Base-by-base conservation (phyloP, 2,888 invertebrate genomes). In the Clusia tigrina region DNA sequence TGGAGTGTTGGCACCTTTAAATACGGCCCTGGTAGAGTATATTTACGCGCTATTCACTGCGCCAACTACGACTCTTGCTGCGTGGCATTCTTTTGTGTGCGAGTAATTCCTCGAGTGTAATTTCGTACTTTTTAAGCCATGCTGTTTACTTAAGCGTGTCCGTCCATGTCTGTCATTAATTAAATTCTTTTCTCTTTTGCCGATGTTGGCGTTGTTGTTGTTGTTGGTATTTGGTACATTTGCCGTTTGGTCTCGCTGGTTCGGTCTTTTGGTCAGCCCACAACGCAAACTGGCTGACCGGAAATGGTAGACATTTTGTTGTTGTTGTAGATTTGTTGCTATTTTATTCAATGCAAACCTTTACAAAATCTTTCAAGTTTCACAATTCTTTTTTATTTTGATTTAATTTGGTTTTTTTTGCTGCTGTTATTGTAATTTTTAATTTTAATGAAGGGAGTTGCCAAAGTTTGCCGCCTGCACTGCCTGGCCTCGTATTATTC, bases 81-180 rank as follows among this genome's bases (percentile, higher is more conserved):
- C n/a, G n/a, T n/a, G n/a, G n/a, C n/a, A n/a, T n/a, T n/a, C n/a
- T n/a, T n/a, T n/a, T n/a, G n/a, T n/a, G n/a, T n/a, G n/a, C n/a
- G n/a, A n/a, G n/a, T 42, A 3, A n/a, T n/a, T 15, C 42, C n/a
- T n/a, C 3, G 18, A 20, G 48, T 48, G 18, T 48, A 20, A 20
- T 42, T 42, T 17, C 10, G 12, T 9, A 32, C 48, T 48, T 48
- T 48, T 48, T 15, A 42, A 42, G 42, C 42, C 12, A n/a, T 15
- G 42, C 42, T 48, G 48, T 18, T 18, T 48, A 48, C 48, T 48
- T 48, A 48, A 48, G 48, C 48, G 48, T 48, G 48, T 48, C 48
- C 48, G 48, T 48, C 48, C 48, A 22, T 20, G 48, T 22, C 48
- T 20, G 48, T 48, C 48, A 48, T 48, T 48, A 48, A 48, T 48